Conservation (phyloP, 2,113 vertebrate genomes). For the Daubentonia madagascariensis region DNA sequence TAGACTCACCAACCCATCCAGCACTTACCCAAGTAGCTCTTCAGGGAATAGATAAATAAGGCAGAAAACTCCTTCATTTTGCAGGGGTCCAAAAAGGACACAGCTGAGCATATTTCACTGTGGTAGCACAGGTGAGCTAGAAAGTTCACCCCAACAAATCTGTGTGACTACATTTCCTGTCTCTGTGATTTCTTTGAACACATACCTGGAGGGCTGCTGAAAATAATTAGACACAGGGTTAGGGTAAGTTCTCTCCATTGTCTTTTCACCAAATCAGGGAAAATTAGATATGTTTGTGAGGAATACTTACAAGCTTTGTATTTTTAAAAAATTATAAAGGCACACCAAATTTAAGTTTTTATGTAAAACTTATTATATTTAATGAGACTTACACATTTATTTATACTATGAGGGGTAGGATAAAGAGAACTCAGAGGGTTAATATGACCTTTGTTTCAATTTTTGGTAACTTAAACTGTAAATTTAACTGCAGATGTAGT, state of each 20-base stretch:
- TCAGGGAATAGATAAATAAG: neutral
- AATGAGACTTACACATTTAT: neutral
- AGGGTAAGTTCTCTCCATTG: neutral
- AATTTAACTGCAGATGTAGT: neutral
- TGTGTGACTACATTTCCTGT: fast-evolving
- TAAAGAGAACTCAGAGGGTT: neutral
- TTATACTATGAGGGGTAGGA: neutral
- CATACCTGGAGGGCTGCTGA: neutral
- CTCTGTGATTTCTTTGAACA: neutral
- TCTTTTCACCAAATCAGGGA: neutral
- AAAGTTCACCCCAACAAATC: neutral
- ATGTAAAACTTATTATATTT: neutral
- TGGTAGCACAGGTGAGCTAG: neutral
- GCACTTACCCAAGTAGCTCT: neutral
- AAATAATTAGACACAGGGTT: neutral
- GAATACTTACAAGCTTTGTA: neutral
- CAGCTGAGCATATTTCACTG: neutral
- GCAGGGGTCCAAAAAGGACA: neutral
- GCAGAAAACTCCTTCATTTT: neutral
- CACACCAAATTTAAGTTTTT: neutral
- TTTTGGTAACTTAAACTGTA: neutral
- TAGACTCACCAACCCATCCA: neutral
- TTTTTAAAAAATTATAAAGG: neutral
- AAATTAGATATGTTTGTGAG: neutral
- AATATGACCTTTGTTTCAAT: neutral